Conservation (phyloP, 2,888 invertebrate species). For the Caenorhabditis virilis region DNA sequence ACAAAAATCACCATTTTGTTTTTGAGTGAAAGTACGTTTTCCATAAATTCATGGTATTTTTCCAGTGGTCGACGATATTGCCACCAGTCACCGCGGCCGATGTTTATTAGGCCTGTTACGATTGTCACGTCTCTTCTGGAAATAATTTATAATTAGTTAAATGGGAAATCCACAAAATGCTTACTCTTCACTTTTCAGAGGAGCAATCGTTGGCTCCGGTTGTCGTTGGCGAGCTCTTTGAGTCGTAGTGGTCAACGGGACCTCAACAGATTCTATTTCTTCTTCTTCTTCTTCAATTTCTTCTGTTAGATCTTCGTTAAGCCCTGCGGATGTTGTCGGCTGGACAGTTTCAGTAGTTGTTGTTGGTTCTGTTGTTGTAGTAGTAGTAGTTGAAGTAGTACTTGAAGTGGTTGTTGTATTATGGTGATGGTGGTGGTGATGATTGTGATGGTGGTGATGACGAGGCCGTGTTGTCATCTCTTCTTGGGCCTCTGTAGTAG, state of each 20-base stretch:
- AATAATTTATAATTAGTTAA: conserved; percentile 1
- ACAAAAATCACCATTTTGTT: conserved; percentile 58
- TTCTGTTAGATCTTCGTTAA: not conserved
- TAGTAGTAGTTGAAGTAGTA: conserved; percentile 16
- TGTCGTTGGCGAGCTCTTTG: conserved; percentile 14
- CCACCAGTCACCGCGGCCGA: conserved; percentile 68
- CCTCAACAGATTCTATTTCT: not conserved
- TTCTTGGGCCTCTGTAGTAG: conserved; percentile 12
- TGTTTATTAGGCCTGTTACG: conserved; percentile 68
- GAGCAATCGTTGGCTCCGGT: conserved; percentile 13
- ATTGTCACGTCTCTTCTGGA: conserved; percentile 55
- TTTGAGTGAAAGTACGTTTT: conserved; percentile 55
- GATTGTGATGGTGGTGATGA: conserved; percentile 14
- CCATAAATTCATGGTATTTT: conserved; percentile 66
- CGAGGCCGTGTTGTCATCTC: conserved; percentile 7
- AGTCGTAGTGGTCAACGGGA: not conserved
- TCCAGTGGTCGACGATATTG: conserved; percentile 64
- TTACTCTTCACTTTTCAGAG: conserved; percentile 23
- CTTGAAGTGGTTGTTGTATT: conserved; percentile 10
- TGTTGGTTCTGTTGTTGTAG: conserved; percentile 11
- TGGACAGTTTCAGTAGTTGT: conserved; percentile 9
- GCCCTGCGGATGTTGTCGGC: not conserved
- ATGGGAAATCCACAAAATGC: conserved; percentile 1
- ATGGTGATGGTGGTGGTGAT: conserved; percentile 21
- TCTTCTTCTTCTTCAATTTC: not conserved